phyloP scores from a whole-genome alignment of 2,113 vertebrate species.

The Colaptes auratus region DNA sequence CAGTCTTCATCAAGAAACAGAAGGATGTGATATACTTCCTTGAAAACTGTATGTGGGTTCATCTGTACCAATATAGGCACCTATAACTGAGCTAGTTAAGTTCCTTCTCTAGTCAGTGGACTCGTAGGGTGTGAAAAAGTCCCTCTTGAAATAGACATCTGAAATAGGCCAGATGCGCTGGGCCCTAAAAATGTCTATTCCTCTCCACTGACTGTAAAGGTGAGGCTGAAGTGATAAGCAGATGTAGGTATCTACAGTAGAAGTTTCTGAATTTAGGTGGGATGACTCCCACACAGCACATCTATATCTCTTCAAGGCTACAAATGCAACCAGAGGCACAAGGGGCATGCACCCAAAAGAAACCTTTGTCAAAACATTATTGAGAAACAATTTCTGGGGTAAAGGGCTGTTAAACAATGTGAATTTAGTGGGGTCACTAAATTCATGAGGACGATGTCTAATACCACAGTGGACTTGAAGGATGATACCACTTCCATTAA shows the following conservation, averaged over 20 bases:
- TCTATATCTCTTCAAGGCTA: neutral
- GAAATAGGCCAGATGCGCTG: slow-evolving; percentile 22
- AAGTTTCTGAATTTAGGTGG: slow-evolving; percentile 7
- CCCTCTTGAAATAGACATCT: slow-evolving; percentile 32
- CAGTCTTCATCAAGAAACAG: neutral
- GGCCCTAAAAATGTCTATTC: neutral
- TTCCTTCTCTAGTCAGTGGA: slow-evolving; percentile 12
- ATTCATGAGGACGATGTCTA: neutral
- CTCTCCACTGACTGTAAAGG: neutral
- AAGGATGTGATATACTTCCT: slow-evolving; percentile 10
- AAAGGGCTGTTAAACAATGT: neutral
- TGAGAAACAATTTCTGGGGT: neutral
- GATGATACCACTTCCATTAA: neutral
- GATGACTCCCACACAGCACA: neutral
- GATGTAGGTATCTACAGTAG: neutral
- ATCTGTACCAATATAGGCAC: slow-evolving; percentile 6
- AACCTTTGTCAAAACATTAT: neutral
- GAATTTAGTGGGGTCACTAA: neutral
- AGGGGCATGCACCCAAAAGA: neutral
- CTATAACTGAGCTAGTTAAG: slow-evolving; percentile 6
- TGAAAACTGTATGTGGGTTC: slow-evolving; percentile 28
- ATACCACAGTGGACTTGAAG: neutral
- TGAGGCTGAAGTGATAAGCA: slow-evolving; percentile 32
- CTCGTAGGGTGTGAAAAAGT: slow-evolving; percentile 36
- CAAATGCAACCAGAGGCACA: neutral